Percentiles rank a stretch among this genome's conserved stretches.
These are phyloP conservation scores for Rhaphigaster nebulosa DNA, from an alignment of 2,888 invertebrate species.

Conservation along the genomic window DNA sequence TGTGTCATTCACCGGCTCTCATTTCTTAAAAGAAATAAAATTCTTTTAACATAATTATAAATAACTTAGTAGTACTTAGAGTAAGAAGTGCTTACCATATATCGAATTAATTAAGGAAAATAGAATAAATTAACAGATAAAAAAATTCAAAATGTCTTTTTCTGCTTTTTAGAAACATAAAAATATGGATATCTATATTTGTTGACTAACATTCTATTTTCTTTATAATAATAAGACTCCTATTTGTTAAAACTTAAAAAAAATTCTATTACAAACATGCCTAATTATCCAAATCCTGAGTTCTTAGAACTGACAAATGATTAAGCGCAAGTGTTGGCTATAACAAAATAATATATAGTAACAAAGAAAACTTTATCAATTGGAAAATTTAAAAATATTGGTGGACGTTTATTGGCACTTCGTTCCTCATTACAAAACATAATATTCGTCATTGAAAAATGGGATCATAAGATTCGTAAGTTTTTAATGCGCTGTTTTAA, in stretches of 20 bases:
- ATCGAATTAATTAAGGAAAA: background rate
- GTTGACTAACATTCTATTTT: background rate
- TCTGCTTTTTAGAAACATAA: background rate
- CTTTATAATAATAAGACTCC: background rate
- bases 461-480: slow-evolving; percentile 34
- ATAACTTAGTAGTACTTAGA: background rate
- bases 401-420: slow-evolving; percentile 60
- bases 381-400: slow-evolving; percentile 50
- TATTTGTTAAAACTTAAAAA: background rate
- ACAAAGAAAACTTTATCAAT: slow-evolving; percentile 33
- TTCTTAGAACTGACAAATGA: slow-evolving; percentile 1
- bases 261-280: background rate
- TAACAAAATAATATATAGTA: slow-evolving; percentile 18
- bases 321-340: slow-evolving; percentile 58
- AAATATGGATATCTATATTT: background rate
- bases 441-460: slow-evolving; percentile 49
- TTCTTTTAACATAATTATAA: slow-evolving; percentile 27
- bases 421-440: slow-evolving; percentile 53
- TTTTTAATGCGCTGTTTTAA: slow-evolving; percentile 43
- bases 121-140: background rate
- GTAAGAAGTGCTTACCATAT: slow-evolving; percentile 42
- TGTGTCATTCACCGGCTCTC: background rate
- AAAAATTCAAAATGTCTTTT: background rate
- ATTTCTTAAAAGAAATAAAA: slow-evolving; percentile 19
- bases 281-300: slow-evolving; percentile 16